Percentiles rank a stretch among this genome's conserved stretches.
phyloP scores from a whole-genome alignment of 2,113 vertebrate genomes.

The Seriola dumerili region DNA sequence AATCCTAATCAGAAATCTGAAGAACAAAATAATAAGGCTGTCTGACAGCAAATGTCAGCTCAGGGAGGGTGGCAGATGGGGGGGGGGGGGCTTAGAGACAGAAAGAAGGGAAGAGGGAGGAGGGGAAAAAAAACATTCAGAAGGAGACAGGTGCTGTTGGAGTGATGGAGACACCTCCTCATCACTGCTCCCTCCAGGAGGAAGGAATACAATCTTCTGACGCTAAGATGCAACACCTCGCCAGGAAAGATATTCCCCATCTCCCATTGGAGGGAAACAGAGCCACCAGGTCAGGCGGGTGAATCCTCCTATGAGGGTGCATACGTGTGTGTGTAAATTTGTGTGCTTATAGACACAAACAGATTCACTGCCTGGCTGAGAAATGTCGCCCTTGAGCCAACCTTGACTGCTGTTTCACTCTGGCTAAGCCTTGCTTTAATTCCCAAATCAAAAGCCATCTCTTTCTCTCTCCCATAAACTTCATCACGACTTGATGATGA shows the following conservation, averaged over 20 bases:
- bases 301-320: slow-evolving; percentile 68
- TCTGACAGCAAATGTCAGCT: slow-evolving; percentile 83
- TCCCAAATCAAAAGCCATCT: slow-evolving; percentile 60
- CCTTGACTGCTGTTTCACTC: slow-evolving; percentile 76
- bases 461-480: slow-evolving; percentile 26
- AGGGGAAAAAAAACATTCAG: slow-evolving; percentile 41
- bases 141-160: slow-evolving; percentile 55
- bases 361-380: slow-evolving; percentile 53
- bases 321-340: slow-evolving; percentile 42
- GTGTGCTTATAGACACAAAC: slow-evolving; percentile 53
- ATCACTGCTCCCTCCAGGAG: slow-evolving; percentile 60
- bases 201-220: slow-evolving; percentile 65
- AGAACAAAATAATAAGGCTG: slow-evolving; percentile 84
- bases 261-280: slow-evolving; percentile 69
- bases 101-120: slow-evolving; percentile 1
- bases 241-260: slow-evolving; percentile 66
- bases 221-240: slow-evolving; percentile 64
- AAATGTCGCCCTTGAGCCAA: slow-evolving; percentile 76
- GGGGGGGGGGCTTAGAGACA: background rate
- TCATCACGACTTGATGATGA: slow-evolving; percentile 25
- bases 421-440: slow-evolving; percentile 60
- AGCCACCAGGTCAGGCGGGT: slow-evolving; percentile 67
- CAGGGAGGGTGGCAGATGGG: slow-evolving; percentile 66
- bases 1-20: slow-evolving; percentile 82
- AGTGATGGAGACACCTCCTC: slow-evolving; percentile 68